phyloP scores from a whole-genome alignment of 1,140 invertebrate genomes.

The Carposina sasakii region DNA sequence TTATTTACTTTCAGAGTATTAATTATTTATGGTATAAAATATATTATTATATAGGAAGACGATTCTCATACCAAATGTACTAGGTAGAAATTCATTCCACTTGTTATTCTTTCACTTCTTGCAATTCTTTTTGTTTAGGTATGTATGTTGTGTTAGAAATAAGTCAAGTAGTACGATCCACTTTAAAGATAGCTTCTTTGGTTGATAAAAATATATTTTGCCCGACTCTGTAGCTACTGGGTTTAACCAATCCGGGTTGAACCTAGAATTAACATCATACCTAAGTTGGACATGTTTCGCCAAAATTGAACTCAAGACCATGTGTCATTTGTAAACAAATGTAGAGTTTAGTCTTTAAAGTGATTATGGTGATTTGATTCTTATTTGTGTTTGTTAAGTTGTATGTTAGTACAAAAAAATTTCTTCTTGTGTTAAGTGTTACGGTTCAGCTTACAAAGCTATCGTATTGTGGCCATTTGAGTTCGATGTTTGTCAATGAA shows the following conservation, averaged over 20 bases:
- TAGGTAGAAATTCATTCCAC: constrained; percentile 44
- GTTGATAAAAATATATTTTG: too few relatives aligned
- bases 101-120: constrained; percentile 60
- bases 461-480: constrained; percentile 58
- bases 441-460: constrained; percentile 50
- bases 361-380: too few relatives aligned
- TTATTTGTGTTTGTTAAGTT: constrained; percentile 44
- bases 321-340: too few relatives aligned
- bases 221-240: too few relatives aligned
- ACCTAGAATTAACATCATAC: too few relatives aligned
- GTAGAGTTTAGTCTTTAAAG: too few relatives aligned
- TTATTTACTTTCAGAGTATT: constrained; percentile 53
- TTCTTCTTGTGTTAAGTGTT: constrained; percentile 30
- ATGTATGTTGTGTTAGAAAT: too few relatives aligned
- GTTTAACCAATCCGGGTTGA: too few relatives aligned
- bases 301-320: too few relatives aligned
- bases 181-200: too few relatives aligned
- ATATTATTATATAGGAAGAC: constrained; percentile 33
- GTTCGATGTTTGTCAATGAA: constrained; percentile 49
- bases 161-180: too few relatives aligned
- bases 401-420: constrained; percentile 62
- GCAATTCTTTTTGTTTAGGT: constrained; percentile 20
- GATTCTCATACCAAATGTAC: constrained; percentile 36
- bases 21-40: constrained; percentile 39
- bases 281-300: too few relatives aligned